Percentiles rank a stretch among this genome's conserved stretches.
Conservation (phyloP, 2,113 vertebrate genomes). For the Lamprologus sp. region DNA sequence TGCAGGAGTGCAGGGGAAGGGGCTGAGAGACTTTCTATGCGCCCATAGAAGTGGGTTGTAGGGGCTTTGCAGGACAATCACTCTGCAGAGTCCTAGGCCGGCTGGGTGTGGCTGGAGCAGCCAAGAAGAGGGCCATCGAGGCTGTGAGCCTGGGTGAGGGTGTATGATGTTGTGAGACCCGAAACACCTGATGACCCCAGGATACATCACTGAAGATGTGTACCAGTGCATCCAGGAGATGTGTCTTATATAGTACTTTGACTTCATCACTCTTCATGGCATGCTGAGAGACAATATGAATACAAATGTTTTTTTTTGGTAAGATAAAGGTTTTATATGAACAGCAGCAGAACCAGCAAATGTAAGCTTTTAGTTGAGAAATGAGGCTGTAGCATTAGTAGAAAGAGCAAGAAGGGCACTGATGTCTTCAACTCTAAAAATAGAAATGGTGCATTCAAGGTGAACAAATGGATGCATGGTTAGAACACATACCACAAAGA, state of each 20-base stretch:
- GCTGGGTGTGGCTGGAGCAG: background rate
- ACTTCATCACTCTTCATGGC: background rate
- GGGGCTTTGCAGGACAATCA: background rate
- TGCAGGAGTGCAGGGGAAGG: background rate
- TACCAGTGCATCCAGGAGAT: background rate
- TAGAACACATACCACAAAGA: background rate
- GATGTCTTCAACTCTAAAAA: background rate
- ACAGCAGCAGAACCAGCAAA: background rate
- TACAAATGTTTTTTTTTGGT: background rate
- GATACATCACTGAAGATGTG: background rate
- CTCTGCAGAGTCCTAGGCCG: accelerated
- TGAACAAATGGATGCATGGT: background rate
- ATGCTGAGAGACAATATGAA: background rate
- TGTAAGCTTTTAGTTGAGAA: background rate
- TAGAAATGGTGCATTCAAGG: background rate
- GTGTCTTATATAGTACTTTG: background rate
- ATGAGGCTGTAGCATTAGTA: background rate
- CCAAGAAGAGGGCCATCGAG: background rate
- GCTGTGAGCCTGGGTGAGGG: background rate
- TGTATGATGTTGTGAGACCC: background rate
- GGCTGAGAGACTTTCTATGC: background rate
- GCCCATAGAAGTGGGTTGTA: background rate
- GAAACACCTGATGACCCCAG: background rate
- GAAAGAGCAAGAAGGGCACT: background rate
- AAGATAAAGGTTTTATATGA: background rate